A percentile compares a stretch with the other conserved stretches of the same genome.
These are phyloP conservation scores for Chironomus tepperi DNA, from an alignment of 1,140 invertebrate species.

Conservation along the genomic window DNA sequence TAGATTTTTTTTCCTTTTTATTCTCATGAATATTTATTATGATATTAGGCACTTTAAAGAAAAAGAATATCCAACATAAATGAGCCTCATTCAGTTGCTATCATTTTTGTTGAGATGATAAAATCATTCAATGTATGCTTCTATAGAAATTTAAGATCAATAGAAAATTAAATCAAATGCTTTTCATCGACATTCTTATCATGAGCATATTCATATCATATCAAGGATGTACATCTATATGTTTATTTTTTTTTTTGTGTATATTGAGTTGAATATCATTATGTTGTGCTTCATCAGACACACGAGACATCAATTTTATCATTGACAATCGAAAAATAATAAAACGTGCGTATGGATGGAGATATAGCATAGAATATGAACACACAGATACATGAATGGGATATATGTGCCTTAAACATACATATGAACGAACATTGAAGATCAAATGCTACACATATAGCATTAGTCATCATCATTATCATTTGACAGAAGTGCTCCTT, in stretches of 20 bases:
- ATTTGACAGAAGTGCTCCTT: neutral
- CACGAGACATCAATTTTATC: constrained; percentile 1
- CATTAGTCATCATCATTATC: constrained; percentile 24
- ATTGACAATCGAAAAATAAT: neutral
- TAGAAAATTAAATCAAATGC: constrained; percentile 14
- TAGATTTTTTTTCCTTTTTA: too few species aligned
- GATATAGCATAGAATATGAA: neutral
- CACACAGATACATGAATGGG: too few species aligned
- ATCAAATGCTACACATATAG: neutral
- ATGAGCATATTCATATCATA: neutral
- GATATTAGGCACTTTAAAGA: neutral
- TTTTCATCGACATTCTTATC: neutral
- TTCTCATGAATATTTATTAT: constrained; percentile 10
- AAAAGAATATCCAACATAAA: too few species aligned
- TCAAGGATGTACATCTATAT: neutral
- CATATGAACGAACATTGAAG: neutral
- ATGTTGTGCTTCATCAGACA: neutral
- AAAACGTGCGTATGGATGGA: constrained; percentile 11
- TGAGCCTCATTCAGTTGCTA: neutral
- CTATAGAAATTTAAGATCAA: constrained; percentile 1
- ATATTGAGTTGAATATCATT: neutral
- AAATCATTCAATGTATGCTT: neutral
- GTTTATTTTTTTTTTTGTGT: too few species aligned
- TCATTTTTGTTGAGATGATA: neutral
- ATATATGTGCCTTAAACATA: neutral